Conservation (phyloP, 2,888 invertebrate genomes). For the Sesia apiformis region DNA sequence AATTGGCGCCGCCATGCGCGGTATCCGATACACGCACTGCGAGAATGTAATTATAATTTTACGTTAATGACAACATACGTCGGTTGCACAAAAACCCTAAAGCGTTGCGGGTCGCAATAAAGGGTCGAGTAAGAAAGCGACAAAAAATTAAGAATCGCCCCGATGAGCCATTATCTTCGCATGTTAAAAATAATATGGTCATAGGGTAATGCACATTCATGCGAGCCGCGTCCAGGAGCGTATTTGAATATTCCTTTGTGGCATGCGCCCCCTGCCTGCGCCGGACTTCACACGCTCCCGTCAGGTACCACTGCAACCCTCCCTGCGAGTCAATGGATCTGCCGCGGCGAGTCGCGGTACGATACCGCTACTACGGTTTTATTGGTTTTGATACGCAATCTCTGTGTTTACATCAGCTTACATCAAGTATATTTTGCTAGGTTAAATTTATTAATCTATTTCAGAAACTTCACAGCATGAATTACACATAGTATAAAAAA, state of each 20-base stretch:
- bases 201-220: conserved; percentile 71
- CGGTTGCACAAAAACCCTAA: conserved; percentile 65
- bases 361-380: too few relatives aligned
- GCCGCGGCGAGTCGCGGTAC: too few relatives aligned
- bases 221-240: conserved; percentile 69
- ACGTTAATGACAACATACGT: conserved; percentile 57
- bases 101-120: conserved; percentile 63
- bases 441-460: too few relatives aligned
- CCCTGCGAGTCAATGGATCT: too few relatives aligned
- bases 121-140: conserved; percentile 50
- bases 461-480: too few relatives aligned
- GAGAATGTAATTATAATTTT: conserved; percentile 33
- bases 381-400: too few relatives aligned
- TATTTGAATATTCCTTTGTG: conserved; percentile 66
- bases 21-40: conserved; percentile 17
- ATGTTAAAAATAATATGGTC: conserved; percentile 73
- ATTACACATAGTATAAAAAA: too few relatives aligned
- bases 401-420: too few relatives aligned
- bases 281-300: conserved; percentile 72
- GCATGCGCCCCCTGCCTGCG: conserved; percentile 44
- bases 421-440: too few relatives aligned
- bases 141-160: conserved; percentile 65
- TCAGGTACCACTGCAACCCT: conserved; percentile 23
- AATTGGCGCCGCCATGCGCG: neutral
- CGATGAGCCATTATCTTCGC: conserved; percentile 72